Conservation (phyloP, 2,113 vertebrate genomes). For the Pseudolaguvia tuberculata region DNA sequence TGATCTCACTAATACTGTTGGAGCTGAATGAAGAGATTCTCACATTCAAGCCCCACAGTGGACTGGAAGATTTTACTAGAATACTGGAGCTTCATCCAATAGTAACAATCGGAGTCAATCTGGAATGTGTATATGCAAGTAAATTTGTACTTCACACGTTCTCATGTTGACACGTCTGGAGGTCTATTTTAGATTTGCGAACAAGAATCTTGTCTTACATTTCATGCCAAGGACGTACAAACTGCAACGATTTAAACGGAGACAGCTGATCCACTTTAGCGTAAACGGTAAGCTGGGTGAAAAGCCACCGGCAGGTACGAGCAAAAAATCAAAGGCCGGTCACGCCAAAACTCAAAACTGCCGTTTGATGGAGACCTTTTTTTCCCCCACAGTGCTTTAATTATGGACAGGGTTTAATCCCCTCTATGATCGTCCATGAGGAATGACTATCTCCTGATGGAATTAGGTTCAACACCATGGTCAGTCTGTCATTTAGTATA, state of each 20-base stretch:
- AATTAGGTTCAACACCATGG: neutral
- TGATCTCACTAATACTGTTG: too few relatives aligned
- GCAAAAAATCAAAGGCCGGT: constrained; percentile 25
- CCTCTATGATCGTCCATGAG: neutral
- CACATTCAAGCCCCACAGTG: too few relatives aligned
- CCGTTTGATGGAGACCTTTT: constrained; percentile 3
- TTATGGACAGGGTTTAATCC: constrained; percentile 22
- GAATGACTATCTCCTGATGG: neutral
- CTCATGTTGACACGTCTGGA: neutral
- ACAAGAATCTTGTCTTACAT: neutral
- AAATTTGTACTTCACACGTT: neutral
- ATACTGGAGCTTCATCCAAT: too few relatives aligned
- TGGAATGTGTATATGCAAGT: neutral
- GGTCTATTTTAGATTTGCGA: neutral
- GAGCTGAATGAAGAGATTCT: too few relatives aligned
- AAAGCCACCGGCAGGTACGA: constrained; percentile 1
- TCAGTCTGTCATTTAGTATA: neutral
- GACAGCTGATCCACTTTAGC: constrained; percentile 31
- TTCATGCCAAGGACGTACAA: neutral
- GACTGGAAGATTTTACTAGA: too few relatives aligned
- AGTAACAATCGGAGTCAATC: too few relatives aligned
- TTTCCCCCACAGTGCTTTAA: constrained; percentile 26
- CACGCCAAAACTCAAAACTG: constrained; percentile 34
- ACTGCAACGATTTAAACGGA: constrained; percentile 29
- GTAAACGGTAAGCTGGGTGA: constrained; percentile 27